Base-by-base conservation (phyloP, 2,888 invertebrate genomes). In the Platycnemis pennipes region DNA sequence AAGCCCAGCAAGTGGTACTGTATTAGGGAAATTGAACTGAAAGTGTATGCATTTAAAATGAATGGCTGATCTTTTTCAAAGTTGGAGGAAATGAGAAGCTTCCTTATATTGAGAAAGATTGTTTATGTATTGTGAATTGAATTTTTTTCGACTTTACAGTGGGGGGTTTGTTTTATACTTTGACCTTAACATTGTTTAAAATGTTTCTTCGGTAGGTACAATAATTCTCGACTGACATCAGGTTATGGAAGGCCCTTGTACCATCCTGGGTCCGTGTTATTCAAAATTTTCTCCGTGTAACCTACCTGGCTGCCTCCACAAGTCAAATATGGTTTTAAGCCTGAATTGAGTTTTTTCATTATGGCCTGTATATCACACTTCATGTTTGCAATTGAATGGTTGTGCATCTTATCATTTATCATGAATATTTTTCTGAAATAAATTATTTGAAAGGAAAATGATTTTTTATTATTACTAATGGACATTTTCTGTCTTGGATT, bases 391-490 rank as follows among this genome's bases (percentile, higher is more conserved):
- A 86, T n/a, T 87, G 87, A 87, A 87, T n/a, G 87, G 87, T 87
- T 87, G 87, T 87, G 87, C 87, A 87, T 87, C 44, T 86, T 87
- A 77, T 87, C 87, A 87, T 87, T 87, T 86, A n/a, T 87, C 87
- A 87, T 87, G 26, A 22, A 87, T 87, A 87, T 87, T 87, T n/a
- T 87, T 87, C 87, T 87, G 87, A 87, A 86, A 46, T 89, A 89
- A 89, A 89, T 89, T 89, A 53, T 89, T 89, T 53, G 19, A 53
- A 89, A 89, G 53, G 53, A 49, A 89, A 53, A 37, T 88, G 44
- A 87, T 42, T 87, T 87, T 87, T 42, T 87, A 87, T n/a, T n/a
- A n/a, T n/a, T n/a, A n/a, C n/a, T n/a, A n/a, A n/a, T n/a, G n/a
- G n/a, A n/a, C n/a, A n/a, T n/a, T n/a, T n/a, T n/a, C n/a, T n/a